Conservation (phyloP, 2,113 vertebrate species). For the Silurus meridionalis region DNA sequence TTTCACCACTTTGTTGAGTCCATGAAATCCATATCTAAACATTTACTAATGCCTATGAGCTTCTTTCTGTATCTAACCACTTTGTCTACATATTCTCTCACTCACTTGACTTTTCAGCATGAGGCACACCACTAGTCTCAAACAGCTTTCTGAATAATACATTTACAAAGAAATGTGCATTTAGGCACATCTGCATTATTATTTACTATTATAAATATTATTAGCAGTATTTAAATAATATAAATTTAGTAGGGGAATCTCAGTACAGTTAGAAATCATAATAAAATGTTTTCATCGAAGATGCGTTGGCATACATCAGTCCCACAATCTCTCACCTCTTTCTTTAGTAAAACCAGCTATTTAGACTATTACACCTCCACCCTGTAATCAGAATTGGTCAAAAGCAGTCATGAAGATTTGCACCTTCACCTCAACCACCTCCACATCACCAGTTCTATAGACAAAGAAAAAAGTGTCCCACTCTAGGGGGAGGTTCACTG, state of each 20-base stretch:
- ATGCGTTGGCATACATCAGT: background rate
- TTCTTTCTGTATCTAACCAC: too few relatives aligned
- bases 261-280: background rate
- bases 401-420: constrained; percentile 1
- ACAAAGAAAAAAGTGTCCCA: background rate
- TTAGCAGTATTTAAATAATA: too few relatives aligned
- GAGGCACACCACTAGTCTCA: too few relatives aligned
- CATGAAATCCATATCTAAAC: background rate
- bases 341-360: background rate
- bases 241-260: background rate
- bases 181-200: background rate
- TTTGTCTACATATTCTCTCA: too few relatives aligned
- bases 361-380: background rate
- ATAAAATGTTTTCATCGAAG: background rate
- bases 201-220: background rate
- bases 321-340: background rate
- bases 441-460: background rate
- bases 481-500: background rate
- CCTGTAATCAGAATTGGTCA: background rate
- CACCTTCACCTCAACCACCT: background rate
- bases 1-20: background rate
- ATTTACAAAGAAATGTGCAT: background rate
- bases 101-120: too few relatives aligned
- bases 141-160: background rate
- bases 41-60: too few relatives aligned